Conservation (phyloP, 2,888 invertebrate genomes). For the Papilio elwesi region DNA sequence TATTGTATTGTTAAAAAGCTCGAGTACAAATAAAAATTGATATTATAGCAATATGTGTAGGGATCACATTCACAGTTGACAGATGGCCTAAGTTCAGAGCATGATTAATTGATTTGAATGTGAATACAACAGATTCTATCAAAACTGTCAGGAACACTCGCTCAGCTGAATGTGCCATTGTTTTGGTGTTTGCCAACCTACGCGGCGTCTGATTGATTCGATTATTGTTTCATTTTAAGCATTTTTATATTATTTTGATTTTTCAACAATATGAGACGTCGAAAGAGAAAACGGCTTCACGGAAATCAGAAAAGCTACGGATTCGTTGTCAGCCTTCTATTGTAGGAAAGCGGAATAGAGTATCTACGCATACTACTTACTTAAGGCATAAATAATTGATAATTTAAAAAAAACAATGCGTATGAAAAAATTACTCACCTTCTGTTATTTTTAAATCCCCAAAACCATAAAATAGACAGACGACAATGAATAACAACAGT, state of each 20-base stretch:
- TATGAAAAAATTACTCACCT: too few relatives aligned
- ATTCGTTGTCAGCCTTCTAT: too few relatives aligned
- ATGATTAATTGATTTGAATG: slow-evolving; percentile 31
- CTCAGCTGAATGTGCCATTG: slow-evolving; percentile 13
- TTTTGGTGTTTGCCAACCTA: slow-evolving; percentile 6
- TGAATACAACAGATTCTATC: slow-evolving; percentile 29
- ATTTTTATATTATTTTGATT: background rate
- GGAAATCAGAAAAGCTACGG: too few relatives aligned
- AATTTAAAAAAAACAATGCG: too few relatives aligned
- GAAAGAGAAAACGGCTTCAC: too few relatives aligned
- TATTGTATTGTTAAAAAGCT: background rate
- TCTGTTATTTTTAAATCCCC: too few relatives aligned
- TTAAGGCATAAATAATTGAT: too few relatives aligned
- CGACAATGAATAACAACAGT: too few relatives aligned
- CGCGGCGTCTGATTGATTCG: background rate
- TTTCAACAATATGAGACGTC: too few relatives aligned
- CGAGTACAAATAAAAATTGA: background rate
- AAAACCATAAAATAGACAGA: too few relatives aligned
- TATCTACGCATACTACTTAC: too few relatives aligned
- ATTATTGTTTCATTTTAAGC: background rate
- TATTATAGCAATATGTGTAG: slow-evolving; percentile 1
- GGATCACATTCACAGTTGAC: slow-evolving; percentile 8
- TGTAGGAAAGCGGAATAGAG: too few relatives aligned
- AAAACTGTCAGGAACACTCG: slow-evolving; percentile 31
- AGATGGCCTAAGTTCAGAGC: slow-evolving; percentile 9